Conservation (phyloP, 2,113 vertebrate species). For the Tympanuchus pallidicinctus region DNA sequence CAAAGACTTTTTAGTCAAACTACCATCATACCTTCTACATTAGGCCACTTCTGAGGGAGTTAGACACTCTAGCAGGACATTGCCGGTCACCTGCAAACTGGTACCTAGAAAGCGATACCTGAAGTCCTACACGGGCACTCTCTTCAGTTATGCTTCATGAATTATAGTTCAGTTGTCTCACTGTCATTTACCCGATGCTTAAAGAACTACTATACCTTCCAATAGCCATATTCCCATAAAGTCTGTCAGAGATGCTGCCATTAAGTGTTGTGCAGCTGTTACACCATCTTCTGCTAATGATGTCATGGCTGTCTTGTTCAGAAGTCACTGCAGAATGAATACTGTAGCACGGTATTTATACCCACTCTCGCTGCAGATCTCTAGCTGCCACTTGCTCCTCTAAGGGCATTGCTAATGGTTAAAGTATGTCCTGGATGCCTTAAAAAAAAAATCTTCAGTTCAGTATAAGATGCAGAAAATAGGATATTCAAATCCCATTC, state of each 20-base stretch:
- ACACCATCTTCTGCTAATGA: not conserved
- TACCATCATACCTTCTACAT: rapidly evolving
- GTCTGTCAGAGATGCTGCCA: not conserved
- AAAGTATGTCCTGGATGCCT: not conserved
- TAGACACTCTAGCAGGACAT: not conserved
- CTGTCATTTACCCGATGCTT: not conserved
- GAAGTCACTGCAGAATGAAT: not conserved
- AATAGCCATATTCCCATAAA: not conserved
- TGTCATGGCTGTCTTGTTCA: not conserved
- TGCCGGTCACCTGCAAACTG: not conserved
- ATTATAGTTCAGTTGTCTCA: not conserved
- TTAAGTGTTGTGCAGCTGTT: not conserved
- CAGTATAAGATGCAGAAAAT: not conserved
- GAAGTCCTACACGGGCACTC: not conserved
- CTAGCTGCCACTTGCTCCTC: not conserved
- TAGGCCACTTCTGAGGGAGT: not conserved
- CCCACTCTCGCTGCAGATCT: not conserved
- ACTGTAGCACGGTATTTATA: not conserved
- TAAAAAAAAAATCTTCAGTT: not conserved
- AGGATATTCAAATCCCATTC: not conserved
- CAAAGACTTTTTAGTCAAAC: not conserved
- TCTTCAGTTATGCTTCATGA: not conserved
- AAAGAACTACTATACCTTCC: not conserved
- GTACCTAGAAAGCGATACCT: not conserved
- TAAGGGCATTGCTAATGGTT: not conserved